Evolutionary conservation across 2,888 invertebrate species (phyloP), one percentile per base, ranked within the genome.

Genomic region (Helleia helle): DNA sequence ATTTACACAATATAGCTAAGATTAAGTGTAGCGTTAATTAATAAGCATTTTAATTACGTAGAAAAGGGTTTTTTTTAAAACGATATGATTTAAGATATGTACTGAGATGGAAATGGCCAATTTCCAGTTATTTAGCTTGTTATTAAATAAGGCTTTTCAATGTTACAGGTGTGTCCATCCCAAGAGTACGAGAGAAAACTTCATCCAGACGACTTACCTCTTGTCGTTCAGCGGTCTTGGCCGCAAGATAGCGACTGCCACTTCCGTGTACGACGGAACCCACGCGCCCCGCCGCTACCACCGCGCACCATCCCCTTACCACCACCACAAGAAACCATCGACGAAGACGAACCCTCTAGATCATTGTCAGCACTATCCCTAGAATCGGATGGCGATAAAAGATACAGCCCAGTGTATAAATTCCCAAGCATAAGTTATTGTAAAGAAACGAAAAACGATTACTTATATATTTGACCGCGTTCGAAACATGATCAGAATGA

Each of bases 161-260:
- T 1, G 27, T 68, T 73, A 5, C 68, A 89, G 89, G 89, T 89
- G 15, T 90, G 90, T 58, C 89, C 91, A 48, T 91, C 91, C 4
- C 93, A 93, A 70, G 94, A 94, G 70, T 94, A 94, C 74, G 94
- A 95, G 71, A 88, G 95, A 43, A 94, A 95, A 76, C 76, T 95
- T 25, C 94, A 95, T 71, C 93, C 93, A 0, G 94, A 95, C 54
- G 95, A 95, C 70, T 86, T 92, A 47, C 95, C 95, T 0, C 83
- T 95, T 14, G 87, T 90, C 54, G 93, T 95, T 22, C 95, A 95
- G 67, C 90, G 91, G 53, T 87, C 90, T 6, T 91, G 92, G 90
- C 87, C 89, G 43, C 73, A 89, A 4, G 89, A 88, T 65, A 87
- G 86, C 41, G 88, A 90, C 63, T 92, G 93, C 57, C 93, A 95